Base-by-base conservation (phyloP, 2,113 vertebrate genomes). In the Notothenia rossii region DNA sequence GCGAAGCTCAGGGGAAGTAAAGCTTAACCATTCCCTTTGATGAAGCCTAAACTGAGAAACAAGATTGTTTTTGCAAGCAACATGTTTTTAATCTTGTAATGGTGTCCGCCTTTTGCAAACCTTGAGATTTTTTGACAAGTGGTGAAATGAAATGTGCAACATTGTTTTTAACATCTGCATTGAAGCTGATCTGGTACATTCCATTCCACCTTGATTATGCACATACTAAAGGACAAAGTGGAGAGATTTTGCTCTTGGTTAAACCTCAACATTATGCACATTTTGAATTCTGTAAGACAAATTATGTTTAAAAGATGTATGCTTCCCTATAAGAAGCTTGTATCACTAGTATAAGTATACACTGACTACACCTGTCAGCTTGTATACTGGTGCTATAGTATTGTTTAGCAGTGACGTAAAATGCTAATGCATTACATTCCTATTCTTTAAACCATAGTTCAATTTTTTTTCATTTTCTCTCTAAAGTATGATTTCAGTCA, bases 321-420 rank as follows among this genome's bases (percentile, higher is more conserved):
- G 14, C 46, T 68, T 72, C 53, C 3, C 5, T 48, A 40, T 15
- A 0, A 59, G 25, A 62, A 62, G 58, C n/a, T 62, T 81, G 80
- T 74, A 50, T 72, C 72, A 82, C 29, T 77, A 81, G 79, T 91
- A 61, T 90, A 72, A 66, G 77, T 87, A 76, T 85, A 86, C 86
- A 79, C 79, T 61, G 88, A 77, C 85, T 79, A 10, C 79, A 79
- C 69, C 89, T 91, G 76, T 89, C 90, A 88, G 50, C 89, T 72
- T 95, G 91, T 93, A 89, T 92, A 95, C 93, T 91, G 96, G 97
- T 97, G 96, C 97, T 97, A 96, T 93, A 95, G 91, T 90, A 60
- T 94, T 63, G 58, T 83, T 86, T 67, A 75, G 50, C 73, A 68
- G 60, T 75, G 75, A 72, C 79, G 70, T 61, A 88, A 85, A 84